Conservation (phyloP, 37 sponge, comb jelly and placozoan species). For the Tethya wilhelma region DNA sequence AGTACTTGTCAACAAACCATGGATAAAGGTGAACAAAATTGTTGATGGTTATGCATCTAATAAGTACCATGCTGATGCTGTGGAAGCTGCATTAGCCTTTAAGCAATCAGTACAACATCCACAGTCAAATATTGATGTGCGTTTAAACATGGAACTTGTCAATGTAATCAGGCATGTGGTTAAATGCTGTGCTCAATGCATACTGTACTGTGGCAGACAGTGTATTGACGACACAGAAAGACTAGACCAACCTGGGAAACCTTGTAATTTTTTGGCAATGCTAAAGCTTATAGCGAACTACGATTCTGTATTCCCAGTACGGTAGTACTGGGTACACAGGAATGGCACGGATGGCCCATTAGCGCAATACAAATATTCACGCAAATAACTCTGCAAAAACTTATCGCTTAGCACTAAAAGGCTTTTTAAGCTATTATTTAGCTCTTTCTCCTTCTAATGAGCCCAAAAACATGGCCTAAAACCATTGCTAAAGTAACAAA, state of each 20-base stretch:
- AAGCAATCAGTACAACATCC: conserved; percentile 26
- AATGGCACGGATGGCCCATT: too few species aligned
- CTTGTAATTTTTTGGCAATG: conserved; percentile 58
- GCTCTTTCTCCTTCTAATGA: too few species aligned
- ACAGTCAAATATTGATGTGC: conserved; percentile 26
- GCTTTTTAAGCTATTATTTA: too few species aligned
- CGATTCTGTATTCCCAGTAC: too few species aligned
- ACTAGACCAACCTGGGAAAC: conserved; percentile 34
- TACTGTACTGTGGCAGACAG: conserved; percentile 59
- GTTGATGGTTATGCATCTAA: conserved; percentile 12
- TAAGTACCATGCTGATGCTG: conserved; percentile 15
- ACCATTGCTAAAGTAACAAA: too few species aligned
- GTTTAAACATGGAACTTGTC: not conserved
- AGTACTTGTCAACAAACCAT: conserved; percentile 14
- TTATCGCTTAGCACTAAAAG: too few species aligned
- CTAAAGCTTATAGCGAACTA: conserved; percentile 33
- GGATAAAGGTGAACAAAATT: conserved; percentile 10
- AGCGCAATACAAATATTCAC: too few species aligned
- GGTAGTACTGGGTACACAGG: too few species aligned
- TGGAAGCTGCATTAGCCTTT: conserved; percentile 31
- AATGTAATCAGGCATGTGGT: conserved; percentile 35
- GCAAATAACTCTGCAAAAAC: too few species aligned
- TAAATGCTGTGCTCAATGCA: conserved; percentile 22
- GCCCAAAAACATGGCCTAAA: too few species aligned
- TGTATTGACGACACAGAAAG: conserved; percentile 53